A percentile compares a stretch with the other conserved stretches of the same genome.
Evolutionary conservation across 2,888 invertebrate species (phyloP).

Genomic region (Callinectes sapidus): DNA sequence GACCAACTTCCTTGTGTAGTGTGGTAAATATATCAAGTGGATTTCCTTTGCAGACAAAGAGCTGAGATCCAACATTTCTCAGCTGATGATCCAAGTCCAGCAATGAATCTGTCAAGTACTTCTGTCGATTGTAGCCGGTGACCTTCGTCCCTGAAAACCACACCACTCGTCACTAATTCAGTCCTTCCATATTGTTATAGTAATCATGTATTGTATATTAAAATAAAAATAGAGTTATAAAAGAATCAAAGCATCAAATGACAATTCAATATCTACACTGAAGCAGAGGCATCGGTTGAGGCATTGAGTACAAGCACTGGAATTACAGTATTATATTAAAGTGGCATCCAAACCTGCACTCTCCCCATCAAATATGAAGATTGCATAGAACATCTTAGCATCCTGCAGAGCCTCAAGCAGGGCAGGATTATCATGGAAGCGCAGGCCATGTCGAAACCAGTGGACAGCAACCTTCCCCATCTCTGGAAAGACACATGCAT

Average conservation of each 20-base stretch:
- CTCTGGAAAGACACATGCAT: constrained; percentile 16
- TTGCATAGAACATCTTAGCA: constrained; percentile 74
- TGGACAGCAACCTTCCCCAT: constrained; percentile 78
- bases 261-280: too few species aligned
- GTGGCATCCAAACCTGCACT: constrained; percentile 79
- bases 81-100: constrained; percentile 82
- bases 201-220: too few species aligned
- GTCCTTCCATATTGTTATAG: too few species aligned
- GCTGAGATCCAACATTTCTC: constrained; percentile 79
- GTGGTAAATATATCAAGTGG: constrained; percentile 80
- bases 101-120: constrained; percentile 82
- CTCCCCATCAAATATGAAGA: constrained; percentile 86
- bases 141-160: constrained; percentile 79
- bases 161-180: too few species aligned
- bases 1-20: constrained; percentile 80
- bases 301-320: neutral
- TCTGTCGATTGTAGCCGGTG: constrained; percentile 80
- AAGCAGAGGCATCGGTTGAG: too few species aligned
- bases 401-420: constrained; percentile 75
- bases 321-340: neutral
- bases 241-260: too few species aligned
- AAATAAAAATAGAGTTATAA: too few species aligned
- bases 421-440: constrained; percentile 91
- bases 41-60: constrained; percentile 81
- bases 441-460: constrained; percentile 92